Evolutionary conservation across 2,797 vertebrate genomes (phyloP).

Genomic region (Acanthurus leucopareius): DNA sequence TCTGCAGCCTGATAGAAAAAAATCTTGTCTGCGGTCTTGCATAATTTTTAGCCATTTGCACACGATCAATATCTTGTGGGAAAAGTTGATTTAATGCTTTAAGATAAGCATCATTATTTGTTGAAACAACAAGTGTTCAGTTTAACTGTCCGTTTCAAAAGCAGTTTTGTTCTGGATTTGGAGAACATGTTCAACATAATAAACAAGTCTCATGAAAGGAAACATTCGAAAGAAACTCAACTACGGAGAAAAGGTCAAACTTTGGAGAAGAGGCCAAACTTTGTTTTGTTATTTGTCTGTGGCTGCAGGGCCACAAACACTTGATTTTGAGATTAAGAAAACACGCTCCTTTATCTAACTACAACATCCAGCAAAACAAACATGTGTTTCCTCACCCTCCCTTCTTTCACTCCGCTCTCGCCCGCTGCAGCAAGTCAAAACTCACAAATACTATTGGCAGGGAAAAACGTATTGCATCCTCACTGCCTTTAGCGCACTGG

Average conservation of each 20-base stretch:
- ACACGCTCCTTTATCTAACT: conserved; percentile 8
- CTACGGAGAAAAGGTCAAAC: background rate
- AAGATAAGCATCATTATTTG: no score
- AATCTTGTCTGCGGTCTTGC: no score
- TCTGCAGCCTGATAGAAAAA: no score
- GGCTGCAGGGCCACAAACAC: background rate
- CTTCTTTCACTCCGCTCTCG: background rate
- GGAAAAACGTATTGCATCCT: background rate
- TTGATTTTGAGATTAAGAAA: conserved; percentile 8
- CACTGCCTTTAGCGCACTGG: background rate
- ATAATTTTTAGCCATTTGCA: no score
- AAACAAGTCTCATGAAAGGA: background rate
- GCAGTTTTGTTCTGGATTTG: background rate
- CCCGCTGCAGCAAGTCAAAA: background rate
- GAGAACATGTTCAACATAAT: background rate
- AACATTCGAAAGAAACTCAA: background rate
- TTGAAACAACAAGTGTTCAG: no score
- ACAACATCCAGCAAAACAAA: conserved; percentile 8
- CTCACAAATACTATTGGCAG: background rate
- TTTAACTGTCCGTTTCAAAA: background rate
- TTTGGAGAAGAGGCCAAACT: background rate
- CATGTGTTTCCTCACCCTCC: conserved; percentile 6
- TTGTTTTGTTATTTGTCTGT: background rate
- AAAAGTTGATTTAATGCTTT: background rate
- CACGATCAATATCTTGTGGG: background rate